Evolutionary conservation across 2,797 vertebrate species (phyloP).

Genomic region (Coluber constrictor): DNA sequence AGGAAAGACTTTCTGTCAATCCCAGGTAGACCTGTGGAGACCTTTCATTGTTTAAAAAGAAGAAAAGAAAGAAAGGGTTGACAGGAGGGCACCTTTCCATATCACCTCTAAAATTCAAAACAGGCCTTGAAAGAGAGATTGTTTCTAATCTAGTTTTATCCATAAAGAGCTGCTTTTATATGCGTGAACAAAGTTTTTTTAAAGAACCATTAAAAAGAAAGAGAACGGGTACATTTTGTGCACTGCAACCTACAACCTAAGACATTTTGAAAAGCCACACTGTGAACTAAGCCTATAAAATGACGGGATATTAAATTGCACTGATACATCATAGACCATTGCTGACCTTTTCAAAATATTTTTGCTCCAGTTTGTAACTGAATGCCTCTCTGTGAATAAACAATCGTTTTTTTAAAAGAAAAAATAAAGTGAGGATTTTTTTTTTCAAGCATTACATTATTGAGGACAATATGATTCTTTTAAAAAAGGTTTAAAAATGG

Average conservation of each 20-base stretch:
- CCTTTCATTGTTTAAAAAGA: not conserved
- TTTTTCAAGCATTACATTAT: constrained; percentile 60
- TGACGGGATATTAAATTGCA: constrained; percentile 9
- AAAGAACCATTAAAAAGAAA: not conserved
- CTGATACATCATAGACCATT: constrained; percentile 24
- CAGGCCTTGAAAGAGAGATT: not conserved
- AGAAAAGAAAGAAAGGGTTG: not conserved
- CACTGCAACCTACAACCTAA: not conserved
- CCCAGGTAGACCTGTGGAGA: too few species aligned
- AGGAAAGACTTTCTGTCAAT: not conserved
- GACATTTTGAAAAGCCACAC: not conserved
- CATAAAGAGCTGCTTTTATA: not conserved
- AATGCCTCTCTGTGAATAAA: constrained; percentile 63
- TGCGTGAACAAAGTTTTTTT: not conserved
- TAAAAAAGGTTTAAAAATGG: constrained; percentile 55
- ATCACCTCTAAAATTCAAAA: not conserved
- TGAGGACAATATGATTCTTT: constrained; percentile 36
- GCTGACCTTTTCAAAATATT: constrained; percentile 39
- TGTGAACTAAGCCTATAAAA: constrained; percentile 4
- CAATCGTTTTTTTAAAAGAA: constrained; percentile 57
- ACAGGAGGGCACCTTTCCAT: not conserved
- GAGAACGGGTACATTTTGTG: not conserved
- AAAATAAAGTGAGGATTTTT: constrained; percentile 68
- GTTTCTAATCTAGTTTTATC: not conserved
- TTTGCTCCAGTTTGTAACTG: constrained; percentile 52